Evolutionary conservation across 2,888 invertebrate species (phyloP), one percentile per base, ranked within the genome.

Genomic region (Catocala sponsa): DNA sequence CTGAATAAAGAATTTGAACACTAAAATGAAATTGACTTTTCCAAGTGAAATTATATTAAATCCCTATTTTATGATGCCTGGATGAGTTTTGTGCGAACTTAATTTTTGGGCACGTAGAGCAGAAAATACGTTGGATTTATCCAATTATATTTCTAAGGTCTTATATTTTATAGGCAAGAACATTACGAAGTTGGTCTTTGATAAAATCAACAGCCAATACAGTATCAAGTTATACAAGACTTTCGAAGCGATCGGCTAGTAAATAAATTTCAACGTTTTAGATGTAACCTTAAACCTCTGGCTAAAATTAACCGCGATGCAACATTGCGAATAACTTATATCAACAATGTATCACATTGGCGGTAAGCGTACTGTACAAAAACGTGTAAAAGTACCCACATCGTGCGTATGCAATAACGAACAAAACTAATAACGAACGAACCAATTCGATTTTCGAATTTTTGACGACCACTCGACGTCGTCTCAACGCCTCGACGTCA

Each of bases 381-480:
- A 68, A 55, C 47, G 6, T n/a, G 32, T 11, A 2, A 10, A 56
- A 63, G 47, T 47, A 63, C 41, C 55, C 33, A 49, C 55, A 60
- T 59, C 44, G 44, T 62, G 44, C 56, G 54, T 62, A 44, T 65
- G 63, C 60, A 72, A 71, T 77, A 77, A 74, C 77, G 69, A 72
- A 68, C 72, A 76, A 80, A 83, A 79, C 70, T 77, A 81, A 81
- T 75, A 82, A 82, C 80, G 76, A 80, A 78, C 76, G 77, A 79
- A 68, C 65, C 75, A 72, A 87, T 88, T 88, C 81, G 83, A 85
- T 87, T 87, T 87, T 84, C 81, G 76, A 85, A 68, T 85, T 89
- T 88, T 89, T 86, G 86, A 87, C 82, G 82, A 81, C 72, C 85
- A 83, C 88, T 89, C 79, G 80, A 86, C 76, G 79, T 81, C 81